phyloP scores from a whole-genome alignment of 2,888 invertebrate genomes.

The Drosophila mettleri region DNA sequence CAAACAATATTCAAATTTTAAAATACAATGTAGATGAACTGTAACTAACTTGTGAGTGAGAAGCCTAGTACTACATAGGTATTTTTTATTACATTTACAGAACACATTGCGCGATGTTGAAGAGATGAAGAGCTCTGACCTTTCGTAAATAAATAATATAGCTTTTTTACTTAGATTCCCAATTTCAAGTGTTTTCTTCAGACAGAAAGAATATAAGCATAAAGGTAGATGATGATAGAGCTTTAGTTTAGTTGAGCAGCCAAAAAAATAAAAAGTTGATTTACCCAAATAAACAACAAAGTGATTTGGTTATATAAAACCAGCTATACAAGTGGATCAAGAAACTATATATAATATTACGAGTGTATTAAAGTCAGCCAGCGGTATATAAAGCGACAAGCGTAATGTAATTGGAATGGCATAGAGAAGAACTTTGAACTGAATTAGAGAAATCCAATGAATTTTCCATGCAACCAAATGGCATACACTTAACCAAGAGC shows the following conservation, averaged over 20 bases:
- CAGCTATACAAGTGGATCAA: background rate
- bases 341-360: background rate
- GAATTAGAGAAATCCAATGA: constrained; percentile 62
- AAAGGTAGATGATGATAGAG: background rate
- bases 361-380: constrained; percentile 18
- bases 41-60: no score
- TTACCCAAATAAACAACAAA: background rate
- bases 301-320: background rate
- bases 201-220: no score
- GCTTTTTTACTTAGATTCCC: no score
- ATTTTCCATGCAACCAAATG: constrained; percentile 57
- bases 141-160: no score
- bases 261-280: no score
- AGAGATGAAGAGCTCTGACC: no score
- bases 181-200: no score
- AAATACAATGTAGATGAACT: no score
- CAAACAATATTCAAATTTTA: no score
- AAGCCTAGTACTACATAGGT: no score
- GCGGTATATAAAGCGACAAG: constrained; percentile 26
- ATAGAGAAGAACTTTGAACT: constrained; percentile 48
- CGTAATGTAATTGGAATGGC: constrained; percentile 30
- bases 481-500: constrained; percentile 41
- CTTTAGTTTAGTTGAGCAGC: background rate
- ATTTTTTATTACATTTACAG: no score
- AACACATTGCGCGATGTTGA: no score